phyloP scores from a whole-genome alignment of 2,113 vertebrate species.

The human (Homo sapiens) region GRCh38 chr11:12439001-12439500 shows the following conservation, averaged over 20 bases:
- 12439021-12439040: neutral
- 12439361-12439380: neutral
- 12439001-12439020: neutral
- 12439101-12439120: neutral
- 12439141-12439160: neutral
- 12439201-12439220: neutral
- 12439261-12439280: neutral
- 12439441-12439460: neutral
- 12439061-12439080: neutral
- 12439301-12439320: neutral
- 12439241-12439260: neutral
- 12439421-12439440: neutral
- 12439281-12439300: neutral
- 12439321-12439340: neutral
- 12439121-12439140: neutral
- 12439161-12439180: neutral
- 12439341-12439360: neutral
- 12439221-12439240: neutral
- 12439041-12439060: neutral
- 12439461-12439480: neutral
- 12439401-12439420: neutral
- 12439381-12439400: neutral
- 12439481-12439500: neutral
- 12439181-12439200: neutral
- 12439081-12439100: neutral